Evolutionary conservation across 2,888 invertebrate species (phyloP), one percentile per base, ranked within the genome.

Genomic region (Camponotus fellah): DNA sequence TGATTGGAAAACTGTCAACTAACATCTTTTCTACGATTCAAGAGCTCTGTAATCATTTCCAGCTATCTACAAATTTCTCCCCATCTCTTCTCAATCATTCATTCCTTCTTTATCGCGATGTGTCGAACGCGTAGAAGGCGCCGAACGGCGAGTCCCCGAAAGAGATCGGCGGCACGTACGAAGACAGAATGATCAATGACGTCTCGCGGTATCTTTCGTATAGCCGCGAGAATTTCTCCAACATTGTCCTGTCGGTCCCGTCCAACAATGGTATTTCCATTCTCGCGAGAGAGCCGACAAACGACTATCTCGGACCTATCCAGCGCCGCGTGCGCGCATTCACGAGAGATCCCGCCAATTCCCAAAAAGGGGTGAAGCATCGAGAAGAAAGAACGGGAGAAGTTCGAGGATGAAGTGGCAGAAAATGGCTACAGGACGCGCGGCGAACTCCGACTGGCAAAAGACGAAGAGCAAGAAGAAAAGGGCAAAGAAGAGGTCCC

Each of bases 201-300:
- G 75, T 76, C 83, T 84, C 87, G 74, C 89, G 83, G 85, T 88
- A 89, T 88, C 89, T 86, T 69, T 86, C 85, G 69, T 85, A 84
- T 83, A 83, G 79, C 56, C 83, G 72, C 76, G 77, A 60, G 90
- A 89, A 87, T 90, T 85, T 87, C 88, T 87, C 84, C 86, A 90
- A 89, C 89, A 89, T 90, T 88, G 86, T 88, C 84, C 88, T 86
- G 90, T 90, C 88, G 83, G 80, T 85, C 80, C 85, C 65, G 49
- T 77, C 77, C 76, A 87, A 87, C 90, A 87, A 89, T 90, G 87
- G 89, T 85, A 89, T 90, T 89, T 90, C 90, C 89, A 89, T 90
- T 90, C 89, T 84, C 74, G 81, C 89, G 62, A 9, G 62, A 9
- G 21, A 65, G 85, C 90, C 89, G 90, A 90, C 90, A 90, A 90